Base-by-base conservation (phyloP, 2,888 invertebrate genomes). In the Emmelina monodactyla region DNA sequence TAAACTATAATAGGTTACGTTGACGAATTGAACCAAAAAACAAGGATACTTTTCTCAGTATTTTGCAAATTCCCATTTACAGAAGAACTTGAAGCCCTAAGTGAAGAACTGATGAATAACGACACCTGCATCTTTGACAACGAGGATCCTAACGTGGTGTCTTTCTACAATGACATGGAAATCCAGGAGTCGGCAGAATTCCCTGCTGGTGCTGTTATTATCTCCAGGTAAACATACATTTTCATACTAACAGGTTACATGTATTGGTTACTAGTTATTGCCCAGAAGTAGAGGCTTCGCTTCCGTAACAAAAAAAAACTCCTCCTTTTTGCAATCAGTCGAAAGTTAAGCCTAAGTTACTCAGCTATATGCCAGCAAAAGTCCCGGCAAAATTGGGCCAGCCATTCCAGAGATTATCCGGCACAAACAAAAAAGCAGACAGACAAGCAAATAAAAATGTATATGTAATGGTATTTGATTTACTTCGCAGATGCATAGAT, bases 151-250 rank as follows among this genome's bases (percentile, higher is more conserved):
- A 87, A 91, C 55, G 88, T 92, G 0, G 88, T 90, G 0, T 88
- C 91, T 0, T 93, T 92, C 62, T 89, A 86, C 56, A 89, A 90
- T 41, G 92, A 92, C 53, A 79, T 89, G 51, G 85, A 88, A 55
- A 87, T 92, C 34, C 85, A 86, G 0, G 90, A 91, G 51, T 82
- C 85, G 2, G 88, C 89, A 0, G 91, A 92, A 46, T 91, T 92
- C 58, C 88, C 89, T 0, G 86, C 89, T 1, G 90, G 89, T 10
- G 82, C 89, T 7, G 78, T 84, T 22, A 83, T 89, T 40, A 83
- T 87, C 39, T 84, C 85, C 25, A 84, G 86, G 85, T 85, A 58
- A 42, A 38, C 32, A n/a, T n/a, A n/a, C n/a, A n/a, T n/a, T n/a
- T n/a, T n/a, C n/a, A n/a, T n/a, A n/a, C n/a, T n/a, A n/a, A n/a